phyloP scores from a whole-genome alignment of 2,797 vertebrate species.

The Sebastes dallii region DNA sequence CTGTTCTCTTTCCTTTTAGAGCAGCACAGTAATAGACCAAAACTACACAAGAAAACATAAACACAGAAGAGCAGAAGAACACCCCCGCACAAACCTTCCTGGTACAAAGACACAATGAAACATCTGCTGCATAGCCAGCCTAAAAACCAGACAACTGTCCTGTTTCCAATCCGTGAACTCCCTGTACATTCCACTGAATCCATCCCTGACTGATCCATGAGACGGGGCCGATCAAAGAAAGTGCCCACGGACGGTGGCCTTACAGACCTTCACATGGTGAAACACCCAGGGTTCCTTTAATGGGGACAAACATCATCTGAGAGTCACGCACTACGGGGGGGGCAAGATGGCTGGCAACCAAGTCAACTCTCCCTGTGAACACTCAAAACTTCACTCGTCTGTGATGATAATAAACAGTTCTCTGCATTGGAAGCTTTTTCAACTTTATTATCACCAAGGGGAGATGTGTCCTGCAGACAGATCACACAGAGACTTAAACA shows the following conservation, averaged over 20 bases:
- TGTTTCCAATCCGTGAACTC: neutral
- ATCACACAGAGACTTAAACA: neutral
- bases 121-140: neutral
- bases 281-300: conserved; percentile 9
- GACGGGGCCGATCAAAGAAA: conserved; percentile 23
- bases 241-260: neutral
- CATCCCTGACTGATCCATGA: neutral
- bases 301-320: conserved; percentile 19
- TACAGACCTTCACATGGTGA: conserved; percentile 6
- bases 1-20: neutral
- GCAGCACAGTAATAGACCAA: neutral
- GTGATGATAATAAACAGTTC: neutral
- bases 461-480: neutral
- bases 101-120: neutral
- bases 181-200: neutral
- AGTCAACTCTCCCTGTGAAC: neutral
- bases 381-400: neutral
- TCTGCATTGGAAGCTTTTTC: neutral
- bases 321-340: neutral
- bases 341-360: neutral
- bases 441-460: neutral
- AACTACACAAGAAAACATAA: neutral
- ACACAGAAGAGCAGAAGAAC: neutral
- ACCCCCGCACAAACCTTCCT: neutral
- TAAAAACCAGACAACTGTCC: neutral